phyloP scores from a whole-genome alignment of 2,113 vertebrate genomes.

The Sander vitreus region DNA sequence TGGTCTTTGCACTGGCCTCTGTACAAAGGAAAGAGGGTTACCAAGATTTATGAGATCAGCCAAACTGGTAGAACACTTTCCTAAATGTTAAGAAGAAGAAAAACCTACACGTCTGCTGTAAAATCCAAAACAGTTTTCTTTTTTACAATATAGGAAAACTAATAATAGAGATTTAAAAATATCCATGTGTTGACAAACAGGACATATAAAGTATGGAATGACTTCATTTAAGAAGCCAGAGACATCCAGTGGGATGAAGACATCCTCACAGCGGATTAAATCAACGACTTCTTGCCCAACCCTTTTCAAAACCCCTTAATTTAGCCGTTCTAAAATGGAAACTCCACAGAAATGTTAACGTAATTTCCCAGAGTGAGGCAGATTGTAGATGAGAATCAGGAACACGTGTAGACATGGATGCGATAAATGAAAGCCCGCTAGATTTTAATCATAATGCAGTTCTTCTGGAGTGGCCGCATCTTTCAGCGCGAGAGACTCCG shows the following conservation, averaged over 20 bases:
- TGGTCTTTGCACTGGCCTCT: constrained; percentile 98
- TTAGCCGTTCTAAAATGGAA: constrained; percentile 76
- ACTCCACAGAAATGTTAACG: constrained; percentile 69
- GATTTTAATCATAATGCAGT: constrained; percentile 68
- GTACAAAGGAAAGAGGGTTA: constrained; percentile 44
- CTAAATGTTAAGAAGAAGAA: not conserved
- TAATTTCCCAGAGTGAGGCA: constrained; percentile 66
- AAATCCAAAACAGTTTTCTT: constrained; percentile 17
- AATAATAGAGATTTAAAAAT: constrained; percentile 10
- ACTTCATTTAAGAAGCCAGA: constrained; percentile 46
- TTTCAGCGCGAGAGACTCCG: constrained; percentile 23
- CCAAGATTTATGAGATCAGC: constrained; percentile 27
- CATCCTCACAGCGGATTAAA: constrained; percentile 48
- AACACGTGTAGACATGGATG: constrained; percentile 68
- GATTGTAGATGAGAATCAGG: constrained; percentile 66
- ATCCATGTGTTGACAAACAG: constrained; percentile 45
- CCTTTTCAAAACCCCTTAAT: constrained; percentile 59
- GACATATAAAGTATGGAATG: constrained; percentile 48
- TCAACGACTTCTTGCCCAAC: constrained; percentile 41
- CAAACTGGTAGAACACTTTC: not conserved
- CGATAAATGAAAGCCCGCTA: constrained; percentile 54
- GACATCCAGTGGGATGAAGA: constrained; percentile 50
- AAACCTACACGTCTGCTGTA: not conserved
- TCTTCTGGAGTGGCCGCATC: constrained; percentile 55
- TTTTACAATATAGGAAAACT: not conserved